Conservation (phyloP, 2,888 invertebrate genomes). For the Acleris cristana region DNA sequence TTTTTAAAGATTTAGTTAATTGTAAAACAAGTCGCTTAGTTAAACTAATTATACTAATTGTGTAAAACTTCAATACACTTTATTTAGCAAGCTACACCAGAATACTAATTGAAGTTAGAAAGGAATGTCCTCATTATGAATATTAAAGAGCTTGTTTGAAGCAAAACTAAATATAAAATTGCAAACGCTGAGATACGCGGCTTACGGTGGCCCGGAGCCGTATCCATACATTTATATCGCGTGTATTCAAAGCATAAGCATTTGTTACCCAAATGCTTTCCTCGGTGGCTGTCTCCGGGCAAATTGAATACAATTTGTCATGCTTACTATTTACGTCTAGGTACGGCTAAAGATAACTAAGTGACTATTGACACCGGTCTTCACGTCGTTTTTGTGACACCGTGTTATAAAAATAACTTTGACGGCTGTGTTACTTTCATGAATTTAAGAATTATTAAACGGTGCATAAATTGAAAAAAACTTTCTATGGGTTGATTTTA, state of each 20-base stretch:
- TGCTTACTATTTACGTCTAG: constrained; percentile 47
- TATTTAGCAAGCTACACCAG: too few relatives aligned
- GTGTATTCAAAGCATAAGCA: constrained; percentile 76
- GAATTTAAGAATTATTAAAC: too few relatives aligned
- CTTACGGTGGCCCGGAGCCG: constrained; percentile 20
- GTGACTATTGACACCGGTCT: constrained; percentile 35
- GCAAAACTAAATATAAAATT: constrained; percentile 9
- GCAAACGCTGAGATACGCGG: constrained; percentile 22
- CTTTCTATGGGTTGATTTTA: too few relatives aligned
- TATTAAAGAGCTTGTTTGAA: too few relatives aligned
- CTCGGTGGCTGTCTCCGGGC: constrained; percentile 74
- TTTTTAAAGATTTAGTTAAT: constrained; percentile 14
- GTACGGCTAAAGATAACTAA: constrained; percentile 33
- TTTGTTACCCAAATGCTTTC: constrained; percentile 79
- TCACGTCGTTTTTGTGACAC: constrained; percentile 21
- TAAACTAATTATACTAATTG: neutral
- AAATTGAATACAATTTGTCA: constrained; percentile 81
- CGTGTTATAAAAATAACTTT: constrained; percentile 12
- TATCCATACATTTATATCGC: constrained; percentile 61
- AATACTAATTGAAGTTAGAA: too few relatives aligned
- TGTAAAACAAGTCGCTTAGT: constrained; percentile 2
- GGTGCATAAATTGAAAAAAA: too few relatives aligned
- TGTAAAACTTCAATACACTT: too few relatives aligned
- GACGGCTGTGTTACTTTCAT: neutral
- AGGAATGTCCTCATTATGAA: too few relatives aligned